Evolutionary conservation across 2,888 invertebrate species (phyloP), one percentile per base, ranked within the genome.

Genomic region (Papilio elwesi): DNA sequence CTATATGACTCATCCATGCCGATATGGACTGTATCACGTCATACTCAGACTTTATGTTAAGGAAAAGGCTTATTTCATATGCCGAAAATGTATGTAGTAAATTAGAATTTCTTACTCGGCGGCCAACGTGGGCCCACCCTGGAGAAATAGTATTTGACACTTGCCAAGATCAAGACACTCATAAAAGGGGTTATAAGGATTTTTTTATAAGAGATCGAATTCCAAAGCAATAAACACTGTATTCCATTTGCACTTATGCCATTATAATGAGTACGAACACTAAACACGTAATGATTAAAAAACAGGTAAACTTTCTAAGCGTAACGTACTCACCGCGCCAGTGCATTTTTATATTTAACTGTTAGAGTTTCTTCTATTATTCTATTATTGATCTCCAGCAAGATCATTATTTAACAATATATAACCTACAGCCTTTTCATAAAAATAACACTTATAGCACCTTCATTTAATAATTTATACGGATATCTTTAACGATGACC

Each of bases 361-460:
- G 97, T 96, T 89, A 99, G 95, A 76, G 99, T 98, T 94, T 99
- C 99, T 95, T 99, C 98, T 85, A 99, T 97, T 94, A 99, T 98
- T 94, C 99, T 97, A 95, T 99, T 99, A 95, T 99, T 98, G 95
- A 99, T 98, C 96, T 99, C 99, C 90, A 99, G 95, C 92, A 98
- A 95, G 95, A 98, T 98, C 98, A 98, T 98, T 91, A 91, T 91
- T 93, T 90, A 90, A 92, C 90, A 92, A 92, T 92, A 89, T 87
- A 90, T 90, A 92, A 90, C 93, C 94, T 94, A 93, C 92, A 89
- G 90, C 80, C 89, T 91, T 91, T 89, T 87, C 91, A 93, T 93
- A 92, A 92, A 94, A 92, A 88, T 87, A 93, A 93, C 92, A 92
- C 89, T 77, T 92, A 93, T 85, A 94, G 93, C 94, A 93, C 93